Percentiles rank a stretch among this genome's conserved stretches.
Conservation (phyloP, 2,888 invertebrate genomes). For the Cosmia pyralina region DNA sequence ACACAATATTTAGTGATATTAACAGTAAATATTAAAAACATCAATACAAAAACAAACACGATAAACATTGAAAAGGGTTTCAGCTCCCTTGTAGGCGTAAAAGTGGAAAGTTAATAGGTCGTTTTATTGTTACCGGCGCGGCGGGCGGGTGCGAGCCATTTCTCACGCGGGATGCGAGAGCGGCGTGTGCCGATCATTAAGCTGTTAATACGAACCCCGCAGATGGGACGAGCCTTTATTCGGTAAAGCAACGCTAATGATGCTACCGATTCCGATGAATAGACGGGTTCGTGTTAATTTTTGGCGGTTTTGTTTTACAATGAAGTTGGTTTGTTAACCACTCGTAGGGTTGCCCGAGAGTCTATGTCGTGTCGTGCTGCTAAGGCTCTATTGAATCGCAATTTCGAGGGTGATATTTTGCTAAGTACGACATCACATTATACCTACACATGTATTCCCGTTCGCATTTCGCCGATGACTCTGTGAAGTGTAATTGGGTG, state of each 20-base stretch:
- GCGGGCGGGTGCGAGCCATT: conserved; percentile 65
- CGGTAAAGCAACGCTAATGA: conserved; percentile 60
- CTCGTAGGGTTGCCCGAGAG: conserved; percentile 7
- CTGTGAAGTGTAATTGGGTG: too few species aligned
- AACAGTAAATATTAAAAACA: conserved; percentile 33
- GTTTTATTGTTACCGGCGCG: conserved; percentile 84
- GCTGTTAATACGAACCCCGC: conserved; percentile 72
- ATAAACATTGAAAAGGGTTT: conserved; percentile 49
- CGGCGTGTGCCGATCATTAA: conserved; percentile 83
- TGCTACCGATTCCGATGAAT: conserved; percentile 54
- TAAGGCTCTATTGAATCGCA: not conserved
- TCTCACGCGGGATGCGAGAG: conserved; percentile 68
- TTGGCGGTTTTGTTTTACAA: conserved; percentile 27
- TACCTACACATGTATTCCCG: not conserved
- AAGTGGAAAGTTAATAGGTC: conserved; percentile 80
- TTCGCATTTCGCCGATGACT: not conserved
- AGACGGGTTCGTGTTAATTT: conserved; percentile 28
- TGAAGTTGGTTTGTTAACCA: conserved; percentile 29
- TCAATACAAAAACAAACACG: conserved; percentile 18
- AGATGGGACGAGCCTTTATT: conserved; percentile 67
- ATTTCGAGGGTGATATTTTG: conserved; percentile 16
- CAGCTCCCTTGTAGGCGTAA: conserved; percentile 62
- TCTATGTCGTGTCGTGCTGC: not conserved
- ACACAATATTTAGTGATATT: not conserved
- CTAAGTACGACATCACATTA: not conserved